Percentiles rank a stretch among this genome's conserved stretches.
Conservation (phyloP, 2,797 vertebrate species). For the Microcaecilia unicolor region DNA sequence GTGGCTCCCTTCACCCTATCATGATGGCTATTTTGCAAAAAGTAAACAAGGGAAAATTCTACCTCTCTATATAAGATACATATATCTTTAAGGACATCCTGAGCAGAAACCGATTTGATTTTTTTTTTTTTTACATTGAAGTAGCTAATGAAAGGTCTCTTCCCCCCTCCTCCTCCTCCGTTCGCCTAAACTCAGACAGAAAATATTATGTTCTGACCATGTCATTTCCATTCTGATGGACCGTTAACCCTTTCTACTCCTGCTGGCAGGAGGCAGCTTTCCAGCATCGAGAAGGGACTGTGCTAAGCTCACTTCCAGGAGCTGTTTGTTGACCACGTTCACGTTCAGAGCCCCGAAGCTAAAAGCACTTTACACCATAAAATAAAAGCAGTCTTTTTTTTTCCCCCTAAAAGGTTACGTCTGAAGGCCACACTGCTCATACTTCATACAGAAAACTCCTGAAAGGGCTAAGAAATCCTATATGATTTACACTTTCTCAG, state of each 20-base stretch:
- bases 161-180: too few relatives aligned
- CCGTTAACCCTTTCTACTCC: slow-evolving; percentile 27
- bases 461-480: slow-evolving; percentile 67
- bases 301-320: slow-evolving; percentile 34
- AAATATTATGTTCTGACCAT: slow-evolving; percentile 34
- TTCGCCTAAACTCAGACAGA: slow-evolving; percentile 23
- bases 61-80: neutral
- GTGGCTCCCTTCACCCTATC: too few relatives aligned
- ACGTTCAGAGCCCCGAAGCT: slow-evolving; percentile 66
- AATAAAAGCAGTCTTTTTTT: slow-evolving; percentile 71
- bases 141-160: slow-evolving; percentile 15
- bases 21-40: too few relatives aligned
- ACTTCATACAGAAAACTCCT: slow-evolving; percentile 72
- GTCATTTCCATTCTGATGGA: slow-evolving; percentile 25
- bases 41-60: too few relatives aligned
- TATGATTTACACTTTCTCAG: slow-evolving; percentile 63
- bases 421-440: slow-evolving; percentile 66
- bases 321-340: slow-evolving; percentile 67
- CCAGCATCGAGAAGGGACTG: slow-evolving; percentile 2
- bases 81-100: too few relatives aligned
- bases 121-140: neutral
- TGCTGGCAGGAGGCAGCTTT: slow-evolving; percentile 5
- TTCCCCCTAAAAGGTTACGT: slow-evolving; percentile 70
- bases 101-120: too few relatives aligned
- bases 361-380: slow-evolving; percentile 75